A percentile compares a stretch with the other conserved stretches of the same genome.
phyloP scores from a whole-genome alignment of 1,140 invertebrate species.

The Andrena cerasifolii region DNA sequence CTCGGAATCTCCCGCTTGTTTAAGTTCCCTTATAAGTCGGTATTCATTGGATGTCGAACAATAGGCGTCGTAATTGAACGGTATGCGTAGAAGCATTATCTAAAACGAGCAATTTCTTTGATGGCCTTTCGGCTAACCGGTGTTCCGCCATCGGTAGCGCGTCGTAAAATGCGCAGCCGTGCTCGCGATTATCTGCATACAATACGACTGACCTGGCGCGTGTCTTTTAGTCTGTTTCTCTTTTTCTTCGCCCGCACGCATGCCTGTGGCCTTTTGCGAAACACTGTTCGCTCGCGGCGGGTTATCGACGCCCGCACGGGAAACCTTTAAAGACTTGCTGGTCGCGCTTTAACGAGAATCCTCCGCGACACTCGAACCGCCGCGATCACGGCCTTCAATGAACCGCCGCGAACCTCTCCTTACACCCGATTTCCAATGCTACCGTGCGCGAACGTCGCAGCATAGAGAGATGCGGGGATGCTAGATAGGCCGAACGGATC shows the following conservation, averaged over 20 bases:
- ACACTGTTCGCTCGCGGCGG: background rate
- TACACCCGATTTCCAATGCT: constrained; percentile 25
- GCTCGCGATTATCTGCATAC: background rate
- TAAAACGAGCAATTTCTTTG: background rate
- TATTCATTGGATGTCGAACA: too few species aligned
- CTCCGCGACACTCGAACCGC: constrained; percentile 30
- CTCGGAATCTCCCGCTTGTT: too few species aligned
- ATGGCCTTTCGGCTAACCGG: constrained; percentile 1
- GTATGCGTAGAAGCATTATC: background rate
- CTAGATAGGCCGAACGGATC: constrained; percentile 1
- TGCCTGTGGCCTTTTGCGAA: background rate
- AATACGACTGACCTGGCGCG: background rate
- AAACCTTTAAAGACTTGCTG: constrained; percentile 35
- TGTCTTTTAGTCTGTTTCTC: background rate
- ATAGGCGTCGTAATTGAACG: background rate
- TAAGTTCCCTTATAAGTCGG: too few species aligned
- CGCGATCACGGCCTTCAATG: constrained; percentile 1
- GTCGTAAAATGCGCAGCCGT: constrained; percentile 32
- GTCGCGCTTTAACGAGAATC: constrained; percentile 25
- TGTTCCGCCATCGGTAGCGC: background rate
- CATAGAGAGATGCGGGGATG: constrained; percentile 4
- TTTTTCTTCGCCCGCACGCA: background rate
- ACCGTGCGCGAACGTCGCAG: constrained; percentile 3
- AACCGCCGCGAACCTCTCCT: background rate
- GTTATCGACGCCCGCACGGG: background rate